Percentiles rank a stretch among this genome's conserved stretches.
These are phyloP conservation scores for Pyrocephalus nanus DNA, from an alignment of 2,797 vertebrate species.

Conservation along the genomic window DNA sequence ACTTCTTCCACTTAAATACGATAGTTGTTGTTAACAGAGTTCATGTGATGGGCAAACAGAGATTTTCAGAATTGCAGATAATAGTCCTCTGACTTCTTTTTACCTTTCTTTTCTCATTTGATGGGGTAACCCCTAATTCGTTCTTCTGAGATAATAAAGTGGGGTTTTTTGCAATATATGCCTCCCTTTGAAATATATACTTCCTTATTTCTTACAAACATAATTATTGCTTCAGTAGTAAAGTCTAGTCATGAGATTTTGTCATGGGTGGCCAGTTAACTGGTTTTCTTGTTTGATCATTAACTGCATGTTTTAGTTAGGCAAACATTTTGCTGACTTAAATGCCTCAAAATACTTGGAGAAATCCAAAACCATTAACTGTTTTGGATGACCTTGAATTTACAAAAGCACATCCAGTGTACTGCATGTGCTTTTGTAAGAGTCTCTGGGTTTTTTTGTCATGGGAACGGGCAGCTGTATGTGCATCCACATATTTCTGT, in stretches of 20 bases:
- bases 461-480: background rate
- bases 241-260: background rate
- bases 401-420: background rate
- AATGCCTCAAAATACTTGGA: background rate
- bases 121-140: background rate
- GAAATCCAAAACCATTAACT: background rate
- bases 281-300: conserved; percentile 8
- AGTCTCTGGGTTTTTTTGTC: background rate
- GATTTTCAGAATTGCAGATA: background rate
- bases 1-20: background rate
- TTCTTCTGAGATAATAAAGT: background rate
- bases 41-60: background rate
- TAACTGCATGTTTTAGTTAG: background rate
- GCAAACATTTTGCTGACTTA: background rate
- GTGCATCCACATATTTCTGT: background rate
- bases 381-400: conserved; percentile 28
- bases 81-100: background rate
- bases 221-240: background rate
- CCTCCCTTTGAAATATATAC: background rate
- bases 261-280: background rate
- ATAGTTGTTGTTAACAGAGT: background rate
- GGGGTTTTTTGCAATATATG: background rate
- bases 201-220: conserved; percentile 5
- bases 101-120: background rate
- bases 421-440: background rate